phyloP scores from a whole-genome alignment of 2,888 invertebrate genomes.

The Clistopyga incitator region DNA sequence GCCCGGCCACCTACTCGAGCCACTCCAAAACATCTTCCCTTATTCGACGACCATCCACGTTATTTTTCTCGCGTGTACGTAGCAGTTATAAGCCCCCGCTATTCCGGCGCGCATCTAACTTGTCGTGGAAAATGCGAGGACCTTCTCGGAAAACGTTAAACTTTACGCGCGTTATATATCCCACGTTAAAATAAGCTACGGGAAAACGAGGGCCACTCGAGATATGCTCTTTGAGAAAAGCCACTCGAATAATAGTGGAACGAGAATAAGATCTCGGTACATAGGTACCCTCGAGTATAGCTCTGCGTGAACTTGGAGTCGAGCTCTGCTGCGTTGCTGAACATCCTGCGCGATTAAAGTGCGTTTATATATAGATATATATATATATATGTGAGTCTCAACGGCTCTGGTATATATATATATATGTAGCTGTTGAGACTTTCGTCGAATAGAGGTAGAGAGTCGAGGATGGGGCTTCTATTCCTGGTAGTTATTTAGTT shows the following conservation, averaged over 20 bases:
- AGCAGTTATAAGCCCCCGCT: slow-evolving; percentile 29
- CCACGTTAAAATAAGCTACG: slow-evolving; percentile 20
- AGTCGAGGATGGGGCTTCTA: not conserved
- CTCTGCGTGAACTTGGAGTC: not conserved
- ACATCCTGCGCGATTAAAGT: slow-evolving; percentile 22
- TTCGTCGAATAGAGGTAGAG: not conserved
- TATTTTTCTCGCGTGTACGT: slow-evolving; percentile 8
- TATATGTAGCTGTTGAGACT: not conserved
- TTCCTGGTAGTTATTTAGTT: no score
- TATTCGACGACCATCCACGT: not conserved
- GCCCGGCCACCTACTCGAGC: not conserved
- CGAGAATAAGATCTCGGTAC: slow-evolving; percentile 2
- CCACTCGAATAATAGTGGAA: slow-evolving; percentile 36
- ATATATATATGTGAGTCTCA: no score
- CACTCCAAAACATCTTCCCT: not conserved
- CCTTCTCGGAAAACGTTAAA: slow-evolving; percentile 49
- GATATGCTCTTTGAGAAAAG: slow-evolving; percentile 20
- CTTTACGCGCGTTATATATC: slow-evolving; percentile 38
- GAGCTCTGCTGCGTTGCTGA: not conserved
- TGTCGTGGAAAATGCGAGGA: slow-evolving; percentile 39
- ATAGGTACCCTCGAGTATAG: not conserved
- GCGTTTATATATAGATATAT: not conserved
- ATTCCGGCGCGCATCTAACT: slow-evolving; percentile 14
- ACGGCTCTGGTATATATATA: no score
- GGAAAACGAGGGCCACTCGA: slow-evolving; percentile 32